These are phyloP conservation scores for Sciurus carolinensis DNA, from an alignment of 2,797 vertebrate genomes.

Conservation along the genomic window DNA sequence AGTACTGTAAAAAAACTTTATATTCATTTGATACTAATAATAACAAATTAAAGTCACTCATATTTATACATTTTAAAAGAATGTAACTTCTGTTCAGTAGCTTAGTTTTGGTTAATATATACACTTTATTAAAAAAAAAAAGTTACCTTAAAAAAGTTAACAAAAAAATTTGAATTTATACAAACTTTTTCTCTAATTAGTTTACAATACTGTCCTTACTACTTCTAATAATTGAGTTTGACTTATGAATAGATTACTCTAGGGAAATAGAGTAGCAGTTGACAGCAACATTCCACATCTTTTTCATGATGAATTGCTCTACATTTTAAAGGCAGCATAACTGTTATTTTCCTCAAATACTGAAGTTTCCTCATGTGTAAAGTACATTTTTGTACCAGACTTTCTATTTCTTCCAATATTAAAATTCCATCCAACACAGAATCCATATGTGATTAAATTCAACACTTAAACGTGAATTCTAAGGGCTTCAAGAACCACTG, in stretches of 20 bases:
- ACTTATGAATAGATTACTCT: slow-evolving; percentile 14
- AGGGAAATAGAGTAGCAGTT: slow-evolving; percentile 26
- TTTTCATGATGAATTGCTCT: slow-evolving; percentile 17
- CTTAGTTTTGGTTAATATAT: background rate
- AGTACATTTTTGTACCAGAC: slow-evolving; percentile 41
- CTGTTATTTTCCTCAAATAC: background rate
- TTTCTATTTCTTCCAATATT: slow-evolving; percentile 14
- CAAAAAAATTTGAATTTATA: slow-evolving; percentile 7
- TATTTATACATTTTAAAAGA: slow-evolving; percentile 45
- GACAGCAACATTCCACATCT: slow-evolving; percentile 31
- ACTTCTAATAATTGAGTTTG: background rate
- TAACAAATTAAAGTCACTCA: slow-evolving; percentile 54
- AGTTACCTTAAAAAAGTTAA: background rate
- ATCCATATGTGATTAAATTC: slow-evolving; percentile 37
- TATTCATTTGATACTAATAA: slow-evolving; percentile 56
- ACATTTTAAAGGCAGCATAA: slow-evolving; percentile 42
- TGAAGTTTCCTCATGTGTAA: background rate
- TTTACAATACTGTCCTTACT: background rate
- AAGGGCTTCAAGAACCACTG: background rate
- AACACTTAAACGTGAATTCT: slow-evolving; percentile 44
- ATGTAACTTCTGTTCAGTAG: slow-evolving; percentile 21
- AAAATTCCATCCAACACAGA: slow-evolving; percentile 21
- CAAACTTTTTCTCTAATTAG: slow-evolving; percentile 23
- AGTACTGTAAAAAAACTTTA: slow-evolving; percentile 58
- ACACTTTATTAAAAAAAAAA: slow-evolving; percentile 50